These are phyloP conservation scores for Balanococcus diminutus DNA, from an alignment of 2,888 invertebrate species.

Conservation along the genomic window DNA sequence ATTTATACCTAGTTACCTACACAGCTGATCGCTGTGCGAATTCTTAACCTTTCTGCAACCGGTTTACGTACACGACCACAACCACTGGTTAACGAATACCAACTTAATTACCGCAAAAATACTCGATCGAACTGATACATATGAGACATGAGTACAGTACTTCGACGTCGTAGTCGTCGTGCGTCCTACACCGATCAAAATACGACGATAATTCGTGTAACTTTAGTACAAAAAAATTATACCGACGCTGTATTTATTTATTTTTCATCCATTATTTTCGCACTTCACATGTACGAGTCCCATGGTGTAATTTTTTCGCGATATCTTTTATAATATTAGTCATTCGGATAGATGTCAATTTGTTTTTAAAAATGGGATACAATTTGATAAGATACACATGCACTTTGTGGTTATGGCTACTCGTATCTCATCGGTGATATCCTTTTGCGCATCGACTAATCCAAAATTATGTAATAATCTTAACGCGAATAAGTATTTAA, in stretches of 20 bases:
- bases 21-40: neutral
- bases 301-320: neutral
- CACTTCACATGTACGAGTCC: no score
- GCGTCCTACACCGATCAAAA: neutral
- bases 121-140: neutral
- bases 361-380: neutral
- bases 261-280: no score
- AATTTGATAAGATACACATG: neutral
- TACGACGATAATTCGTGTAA: neutral
- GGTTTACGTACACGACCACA: neutral
- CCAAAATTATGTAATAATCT: neutral
- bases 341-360: neutral
- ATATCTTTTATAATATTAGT: neutral
- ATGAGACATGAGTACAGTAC: neutral
- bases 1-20: neutral
- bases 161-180: neutral
- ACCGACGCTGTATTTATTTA: no score
- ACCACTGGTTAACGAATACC: neutral
- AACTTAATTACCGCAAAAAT: neutral
- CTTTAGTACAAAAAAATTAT: no score
- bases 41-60: neutral
- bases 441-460: neutral
- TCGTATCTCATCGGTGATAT: neutral
- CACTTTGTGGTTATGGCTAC: neutral
- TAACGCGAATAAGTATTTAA: no score